Base-by-base conservation (phyloP, 1,140 invertebrate species). In the Anoplophora glabripennis region DNA sequence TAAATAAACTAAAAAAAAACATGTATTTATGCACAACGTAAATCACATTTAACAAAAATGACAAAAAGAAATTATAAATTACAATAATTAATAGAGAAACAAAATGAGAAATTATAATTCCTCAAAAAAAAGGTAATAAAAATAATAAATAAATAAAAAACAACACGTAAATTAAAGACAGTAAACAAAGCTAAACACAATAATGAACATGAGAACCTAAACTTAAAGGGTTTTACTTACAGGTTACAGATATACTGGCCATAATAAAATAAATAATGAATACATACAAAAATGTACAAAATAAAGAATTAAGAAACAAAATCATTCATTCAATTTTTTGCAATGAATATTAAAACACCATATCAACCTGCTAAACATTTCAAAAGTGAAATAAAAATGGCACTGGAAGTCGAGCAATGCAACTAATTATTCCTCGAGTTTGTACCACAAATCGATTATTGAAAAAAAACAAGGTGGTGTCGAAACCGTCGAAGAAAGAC, bases 1-100 rank as follows among this genome's bases (percentile, higher is more conserved):
- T 57, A 18, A 46, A 59, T 28, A 59, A 62, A 62, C 33, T 59
- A 65, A 49, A 41, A 11, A 59, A 59, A 61, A 57, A 52, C 52
- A 53, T 61, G 59, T 61, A 61, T 56, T 63, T 54, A 55, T 49
- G 59, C 33, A 58, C 28, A 53, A 59, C 75, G 77, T 74, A 73
- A 78, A 77, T 73, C 40, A 58, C 44, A 47, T 57, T 49, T 56
- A 67, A 63, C 53, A 60, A 63, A 49, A 57, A 46, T 70, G 59
- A 60, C 33, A 61, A 62, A 64, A n/a, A n/a, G 62, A 63, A 65
- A 61, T 48, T 35, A 49, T 49, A 49, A n/a, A 28, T 28, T 28
- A 28, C 2, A 28, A 3, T 28, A 28, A 28, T 28, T 2, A 28
- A 28, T 28, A 28, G 5, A 28, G 21, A 28, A 28, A 28, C 21